These are phyloP conservation scores for Morinoia aosen DNA, from an alignment of 2,888 invertebrate genomes.

Conservation along the genomic window DNA sequence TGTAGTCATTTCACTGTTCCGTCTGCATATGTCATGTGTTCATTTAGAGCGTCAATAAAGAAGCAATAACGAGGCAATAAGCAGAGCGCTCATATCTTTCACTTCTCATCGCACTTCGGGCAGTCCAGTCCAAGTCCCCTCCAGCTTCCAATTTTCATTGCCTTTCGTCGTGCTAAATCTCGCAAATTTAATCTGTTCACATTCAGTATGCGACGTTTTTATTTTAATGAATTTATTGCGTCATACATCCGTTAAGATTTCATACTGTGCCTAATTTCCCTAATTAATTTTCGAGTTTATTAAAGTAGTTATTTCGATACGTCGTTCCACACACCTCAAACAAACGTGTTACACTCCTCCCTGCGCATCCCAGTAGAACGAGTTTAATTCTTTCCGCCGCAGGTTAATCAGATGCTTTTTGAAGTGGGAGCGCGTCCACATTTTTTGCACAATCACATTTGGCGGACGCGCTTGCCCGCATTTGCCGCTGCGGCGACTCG, in stretches of 20 bases:
- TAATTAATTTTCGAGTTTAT: not conserved
- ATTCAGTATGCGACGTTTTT: not conserved
- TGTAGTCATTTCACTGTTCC: not conserved
- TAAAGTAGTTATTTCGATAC: not conserved
- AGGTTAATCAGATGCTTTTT: slow-evolving; percentile 1
- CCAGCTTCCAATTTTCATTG: too few relatives aligned
- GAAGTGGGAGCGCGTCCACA: not conserved
- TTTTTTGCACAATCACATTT: not conserved
- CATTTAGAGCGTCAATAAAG: too few relatives aligned
- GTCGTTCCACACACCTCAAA: not conserved
- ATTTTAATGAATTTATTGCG: not conserved
- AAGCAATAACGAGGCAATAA: too few relatives aligned
- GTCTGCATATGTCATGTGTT: not conserved
- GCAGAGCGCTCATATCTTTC: too few relatives aligned
- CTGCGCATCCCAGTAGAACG: not conserved
- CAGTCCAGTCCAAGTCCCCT: too few relatives aligned
- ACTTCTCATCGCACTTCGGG: too few relatives aligned
- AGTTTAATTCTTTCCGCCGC: not conserved
- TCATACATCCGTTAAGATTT: not conserved
- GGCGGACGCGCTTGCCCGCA: not conserved
- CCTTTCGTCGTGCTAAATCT: too few relatives aligned
- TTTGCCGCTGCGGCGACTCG: slow-evolving; percentile 2
- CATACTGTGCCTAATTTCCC: not conserved
- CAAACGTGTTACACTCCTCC: not conserved
- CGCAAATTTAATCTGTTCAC: not conserved